Evolutionary conservation across 2,888 invertebrate genomes (phyloP), one percentile per base, ranked within the genome.

Genomic region (Drosophila neonasuta): DNA sequence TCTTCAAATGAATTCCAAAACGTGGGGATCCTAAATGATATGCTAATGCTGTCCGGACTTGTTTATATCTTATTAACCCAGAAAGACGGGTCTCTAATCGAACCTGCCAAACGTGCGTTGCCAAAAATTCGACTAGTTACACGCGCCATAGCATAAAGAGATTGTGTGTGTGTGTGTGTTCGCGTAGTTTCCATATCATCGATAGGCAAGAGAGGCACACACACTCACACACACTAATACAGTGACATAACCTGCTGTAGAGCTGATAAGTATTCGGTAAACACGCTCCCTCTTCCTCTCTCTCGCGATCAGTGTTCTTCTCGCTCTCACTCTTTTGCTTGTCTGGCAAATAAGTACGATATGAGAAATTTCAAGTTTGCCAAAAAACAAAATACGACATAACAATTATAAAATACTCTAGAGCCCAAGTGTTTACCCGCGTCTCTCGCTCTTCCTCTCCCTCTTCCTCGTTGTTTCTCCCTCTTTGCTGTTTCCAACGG

Each of bases 231-330:
- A 45, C 10, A 29, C n/a, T 2, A 24, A 24, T 0, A 24, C 24
- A 24, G 0, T 24, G 24, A 24, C n/a, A 32, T 15, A 36, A 48
- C 13, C 29, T 52, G 42, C 36, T 50, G 41, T 15, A 57, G 41
- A 57, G 41, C 68, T 76, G 73, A 74, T 73, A 77, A 68, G 67
- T 63, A 41, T 55, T 45, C 39, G 36, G 52, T 36, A 54, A 60
- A 49, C 57, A 49, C 10, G 50, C 46, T 20, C 8, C 8, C 61
- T 48, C 68, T 49, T 17, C 13, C 42, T 10, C 17, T 15, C 52
- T 15, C 52, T 58, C 48, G 49, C 36, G 15, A 30, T 50, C 11
- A 36, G 36, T n/a, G 1, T 34, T 11, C 34, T 11, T 34, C 13
- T 20, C 30, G 2, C 49, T 15, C 30, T 30, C 41, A 15, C 30